A percentile compares a stretch with the other conserved stretches of the same genome.
Evolutionary conservation across 1,140 invertebrate genomes (phyloP).

Genomic region (Drosophila seguyi): DNA sequence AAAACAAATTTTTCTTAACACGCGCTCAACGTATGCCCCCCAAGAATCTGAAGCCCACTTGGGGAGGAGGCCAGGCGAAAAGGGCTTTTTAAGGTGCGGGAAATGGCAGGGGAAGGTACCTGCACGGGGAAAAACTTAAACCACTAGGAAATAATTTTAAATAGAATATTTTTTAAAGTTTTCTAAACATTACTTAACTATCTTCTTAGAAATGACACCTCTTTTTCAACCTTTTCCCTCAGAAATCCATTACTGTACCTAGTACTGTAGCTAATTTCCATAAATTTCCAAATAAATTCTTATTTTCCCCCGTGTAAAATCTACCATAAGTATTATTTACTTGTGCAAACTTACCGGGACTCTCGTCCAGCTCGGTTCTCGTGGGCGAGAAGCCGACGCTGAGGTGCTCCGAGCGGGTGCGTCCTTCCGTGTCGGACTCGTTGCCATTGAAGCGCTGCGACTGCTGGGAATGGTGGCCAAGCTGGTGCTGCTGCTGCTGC

Average conservation of each 20-base stretch:
- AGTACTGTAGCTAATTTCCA: too few species aligned
- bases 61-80: constrained; percentile 25
- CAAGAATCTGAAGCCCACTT: constrained; percentile 44
- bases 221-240: background rate
- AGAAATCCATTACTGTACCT: background rate
- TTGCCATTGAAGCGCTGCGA: constrained; percentile 82
- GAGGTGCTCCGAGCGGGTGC: constrained; percentile 82
- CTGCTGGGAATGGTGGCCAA: constrained; percentile 36
- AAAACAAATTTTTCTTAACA: constrained; percentile 62
- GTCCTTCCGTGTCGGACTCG: constrained; percentile 84
- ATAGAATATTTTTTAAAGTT: background rate
- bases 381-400: constrained; percentile 83
- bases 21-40: constrained; percentile 39
- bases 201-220: background rate
- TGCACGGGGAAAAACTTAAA: background rate
- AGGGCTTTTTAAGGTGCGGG: constrained; percentile 8
- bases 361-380: constrained; percentile 83
- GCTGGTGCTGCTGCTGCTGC: constrained; percentile 31
- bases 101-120: background rate
- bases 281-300: background rate
- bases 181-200: too few species aligned
- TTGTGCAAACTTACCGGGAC: constrained; percentile 79
- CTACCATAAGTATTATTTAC: constrained; percentile 49
- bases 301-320: constrained; percentile 15
- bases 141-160: background rate